phyloP scores from a whole-genome alignment of 2,888 invertebrate genomes.

The Oxytorus armatus region DNA sequence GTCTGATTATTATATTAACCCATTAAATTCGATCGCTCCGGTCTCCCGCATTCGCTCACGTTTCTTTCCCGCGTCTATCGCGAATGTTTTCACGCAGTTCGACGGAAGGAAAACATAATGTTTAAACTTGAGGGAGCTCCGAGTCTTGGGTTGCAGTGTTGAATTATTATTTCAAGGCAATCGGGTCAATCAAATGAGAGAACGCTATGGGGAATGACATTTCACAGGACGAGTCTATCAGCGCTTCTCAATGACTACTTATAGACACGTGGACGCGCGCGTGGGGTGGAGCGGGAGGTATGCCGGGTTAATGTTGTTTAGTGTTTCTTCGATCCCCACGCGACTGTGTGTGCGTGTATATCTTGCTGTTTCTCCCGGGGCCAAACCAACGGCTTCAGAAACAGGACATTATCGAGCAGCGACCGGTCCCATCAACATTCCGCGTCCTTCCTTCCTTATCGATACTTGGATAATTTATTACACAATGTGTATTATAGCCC shows the following conservation, averaged over 20 bases:
- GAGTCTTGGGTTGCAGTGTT: conserved; percentile 28
- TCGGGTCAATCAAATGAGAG: conserved; percentile 30
- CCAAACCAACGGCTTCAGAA: conserved; percentile 31
- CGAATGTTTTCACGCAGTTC: too few species aligned
- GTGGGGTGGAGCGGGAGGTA: background rate
- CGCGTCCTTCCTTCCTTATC: conserved; percentile 75
- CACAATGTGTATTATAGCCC: conserved; percentile 70
- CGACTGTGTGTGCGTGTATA: conserved; percentile 5
- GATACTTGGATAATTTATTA: conserved; percentile 82
- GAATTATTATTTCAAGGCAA: conserved; percentile 45
- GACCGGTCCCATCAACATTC: conserved; percentile 79
- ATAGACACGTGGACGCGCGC: conserved; percentile 21
- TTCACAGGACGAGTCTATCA: conserved; percentile 69
- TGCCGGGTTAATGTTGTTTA: conserved; percentile 20
- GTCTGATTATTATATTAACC: conserved; percentile 62
- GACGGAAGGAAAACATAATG: background rate
- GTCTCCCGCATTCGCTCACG: conserved; percentile 17
- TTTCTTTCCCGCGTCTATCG: conserved; percentile 16
- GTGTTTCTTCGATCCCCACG: background rate
- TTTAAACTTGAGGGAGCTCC: background rate
- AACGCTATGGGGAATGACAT: conserved; percentile 67
- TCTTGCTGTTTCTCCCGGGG: conserved; percentile 27
- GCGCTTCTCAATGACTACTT: conserved; percentile 16
- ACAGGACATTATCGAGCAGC: conserved; percentile 74
- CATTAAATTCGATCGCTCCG: conserved; percentile 19